These are phyloP conservation scores for Protaetia brevitarsis DNA, from an alignment of 1,140 invertebrate genomes.

Conservation along the genomic window DNA sequence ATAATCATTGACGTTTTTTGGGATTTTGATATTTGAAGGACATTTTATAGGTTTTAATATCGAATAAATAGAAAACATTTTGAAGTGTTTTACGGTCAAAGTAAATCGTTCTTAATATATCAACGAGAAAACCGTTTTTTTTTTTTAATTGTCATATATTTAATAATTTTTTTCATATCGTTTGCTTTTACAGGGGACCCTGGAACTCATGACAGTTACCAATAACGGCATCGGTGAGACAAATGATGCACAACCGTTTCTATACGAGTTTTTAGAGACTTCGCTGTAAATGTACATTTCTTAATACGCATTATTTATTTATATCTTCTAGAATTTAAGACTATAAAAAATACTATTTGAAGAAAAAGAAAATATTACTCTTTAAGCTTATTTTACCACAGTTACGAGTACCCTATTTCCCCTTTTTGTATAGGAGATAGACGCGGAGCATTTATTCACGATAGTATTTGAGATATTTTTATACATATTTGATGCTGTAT, in stretches of 20 bases:
- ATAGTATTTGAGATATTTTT: background rate
- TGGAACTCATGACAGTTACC: slow-evolving; percentile 47
- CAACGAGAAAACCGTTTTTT: too few relatives aligned
- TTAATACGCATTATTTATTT: background rate
- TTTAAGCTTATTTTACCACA: background rate
- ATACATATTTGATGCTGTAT: slow-evolving; percentile 6
- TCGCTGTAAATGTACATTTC: background rate
- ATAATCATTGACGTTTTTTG: too few relatives aligned
- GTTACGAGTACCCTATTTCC: too few relatives aligned
- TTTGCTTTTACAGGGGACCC: slow-evolving; percentile 27
- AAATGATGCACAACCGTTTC: slow-evolving; percentile 44
- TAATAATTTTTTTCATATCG: background rate
- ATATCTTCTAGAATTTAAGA: background rate
- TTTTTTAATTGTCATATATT: background rate
- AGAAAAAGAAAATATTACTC: background rate
- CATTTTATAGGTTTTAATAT: too few relatives aligned
- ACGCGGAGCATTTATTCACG: background rate
- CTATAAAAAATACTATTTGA: background rate
- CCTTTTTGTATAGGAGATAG: background rate
- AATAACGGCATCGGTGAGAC: slow-evolving; percentile 37
- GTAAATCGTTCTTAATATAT: too few relatives aligned
- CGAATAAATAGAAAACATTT: too few relatives aligned
- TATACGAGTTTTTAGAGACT: slow-evolving; percentile 42
- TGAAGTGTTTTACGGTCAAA: too few relatives aligned
- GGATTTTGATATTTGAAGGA: too few relatives aligned